These are phyloP conservation scores for Isichthys henryi DNA, from an alignment of 2,113 vertebrate species.

Conservation along the genomic window DNA sequence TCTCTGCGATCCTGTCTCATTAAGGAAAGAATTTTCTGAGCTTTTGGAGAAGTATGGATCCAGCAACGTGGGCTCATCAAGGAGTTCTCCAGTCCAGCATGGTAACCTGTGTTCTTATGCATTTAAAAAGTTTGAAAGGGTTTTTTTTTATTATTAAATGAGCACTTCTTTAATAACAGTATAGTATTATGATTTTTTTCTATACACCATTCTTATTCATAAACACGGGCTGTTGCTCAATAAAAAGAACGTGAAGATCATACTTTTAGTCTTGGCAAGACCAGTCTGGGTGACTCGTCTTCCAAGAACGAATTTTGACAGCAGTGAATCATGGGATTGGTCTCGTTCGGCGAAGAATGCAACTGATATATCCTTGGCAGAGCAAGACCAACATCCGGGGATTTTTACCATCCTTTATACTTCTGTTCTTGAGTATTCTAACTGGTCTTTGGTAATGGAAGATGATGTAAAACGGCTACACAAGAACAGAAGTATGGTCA, in stretches of 20 bases:
- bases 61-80: constrained; percentile 68
- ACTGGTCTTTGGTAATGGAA: neutral
- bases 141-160: neutral
- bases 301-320: neutral
- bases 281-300: neutral
- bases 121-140: neutral
- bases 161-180: neutral
- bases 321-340: neutral
- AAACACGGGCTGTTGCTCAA: neutral
- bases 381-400: neutral
- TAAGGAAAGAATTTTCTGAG: constrained; percentile 77
- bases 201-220: neutral
- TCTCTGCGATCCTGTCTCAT: constrained; percentile 12
- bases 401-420: neutral
- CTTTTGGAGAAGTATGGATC: constrained; percentile 79
- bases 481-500: neutral
- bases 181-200: neutral
- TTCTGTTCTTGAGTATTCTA: neutral
- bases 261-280: neutral
- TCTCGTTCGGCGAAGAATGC: neutral
- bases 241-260: neutral
- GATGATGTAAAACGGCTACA: neutral
- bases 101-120: neutral
- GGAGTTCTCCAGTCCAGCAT: constrained; percentile 74
- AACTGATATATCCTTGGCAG: neutral